Conservation (phyloP, 2,888 invertebrate species). For the Amphipoea lucens region DNA sequence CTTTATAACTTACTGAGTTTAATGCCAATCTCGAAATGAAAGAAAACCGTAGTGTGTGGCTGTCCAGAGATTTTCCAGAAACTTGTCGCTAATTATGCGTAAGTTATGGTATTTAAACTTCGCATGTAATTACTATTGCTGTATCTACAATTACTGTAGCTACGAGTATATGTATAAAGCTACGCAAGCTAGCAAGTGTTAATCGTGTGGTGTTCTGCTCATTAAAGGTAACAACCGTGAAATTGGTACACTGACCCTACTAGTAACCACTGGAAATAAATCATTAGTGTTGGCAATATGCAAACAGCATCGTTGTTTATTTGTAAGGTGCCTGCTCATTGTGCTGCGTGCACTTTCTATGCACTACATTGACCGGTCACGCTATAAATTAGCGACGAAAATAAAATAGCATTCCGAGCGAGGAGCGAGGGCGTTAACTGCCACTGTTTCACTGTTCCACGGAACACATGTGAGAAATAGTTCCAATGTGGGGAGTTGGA, state of each 20-base stretch:
- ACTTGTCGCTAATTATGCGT: constrained; percentile 11
- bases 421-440: constrained; percentile 77
- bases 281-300: constrained; percentile 61
- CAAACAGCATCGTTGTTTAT: constrained; percentile 69
- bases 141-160: neutral
- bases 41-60: constrained; percentile 24
- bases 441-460: constrained; percentile 60
- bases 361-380: constrained; percentile 69
- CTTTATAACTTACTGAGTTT: constrained; percentile 35
- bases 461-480: constrained; percentile 65
- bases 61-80: constrained; percentile 14
- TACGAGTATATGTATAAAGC: neutral
- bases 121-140: constrained; percentile 12
- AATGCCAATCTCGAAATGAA: constrained; percentile 21
- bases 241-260: constrained; percentile 50
- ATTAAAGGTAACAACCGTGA: constrained; percentile 56
- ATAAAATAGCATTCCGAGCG: constrained; percentile 79
- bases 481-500: constrained; percentile 37
- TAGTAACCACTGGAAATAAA: constrained; percentile 61
- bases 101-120: constrained; percentile 23
- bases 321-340: constrained; percentile 68
- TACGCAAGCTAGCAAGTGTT: constrained; percentile 30
- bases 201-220: constrained; percentile 38
- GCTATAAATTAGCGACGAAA: constrained; percentile 84
- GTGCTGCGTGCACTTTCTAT: constrained; percentile 56